A percentile compares a stretch with the other conserved stretches of the same genome.
Conservation (phyloP, 2,888 invertebrate genomes). For the Drepana falcataria region DNA sequence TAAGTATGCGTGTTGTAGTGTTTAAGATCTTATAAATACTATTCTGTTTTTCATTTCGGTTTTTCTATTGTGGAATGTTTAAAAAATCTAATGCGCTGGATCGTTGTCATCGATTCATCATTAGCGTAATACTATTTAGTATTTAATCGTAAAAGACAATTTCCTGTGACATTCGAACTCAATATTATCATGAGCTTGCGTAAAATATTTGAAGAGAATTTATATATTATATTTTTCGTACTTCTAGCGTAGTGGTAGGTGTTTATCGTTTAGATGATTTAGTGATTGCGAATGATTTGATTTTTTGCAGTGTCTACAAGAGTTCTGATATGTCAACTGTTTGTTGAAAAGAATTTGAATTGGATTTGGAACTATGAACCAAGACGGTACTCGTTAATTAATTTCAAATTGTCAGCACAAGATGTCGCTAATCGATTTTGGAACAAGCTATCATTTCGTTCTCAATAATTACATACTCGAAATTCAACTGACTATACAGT, state of each 20-base stretch:
- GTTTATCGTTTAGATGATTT: constrained; percentile 24
- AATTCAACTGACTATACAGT: too few relatives aligned
- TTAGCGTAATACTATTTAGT: constrained; percentile 41
- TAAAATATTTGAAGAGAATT: constrained; percentile 51
- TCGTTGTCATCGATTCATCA: constrained; percentile 37
- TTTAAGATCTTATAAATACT: constrained; percentile 31
- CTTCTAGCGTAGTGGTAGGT: constrained; percentile 60
- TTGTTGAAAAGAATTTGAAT: too few relatives aligned
- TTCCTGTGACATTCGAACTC: constrained; percentile 54
- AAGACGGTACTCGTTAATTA: too few relatives aligned
- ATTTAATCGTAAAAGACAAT: constrained; percentile 71
- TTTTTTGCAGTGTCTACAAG: constrained; percentile 2
- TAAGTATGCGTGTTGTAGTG: constrained; percentile 58
- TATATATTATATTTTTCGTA: constrained; percentile 73
- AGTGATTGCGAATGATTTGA: constrained; percentile 13
- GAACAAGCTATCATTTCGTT: too few relatives aligned
- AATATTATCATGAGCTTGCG: constrained; percentile 73
- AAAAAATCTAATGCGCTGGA: constrained; percentile 30
- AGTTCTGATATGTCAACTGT: too few relatives aligned
- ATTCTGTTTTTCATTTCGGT: constrained; percentile 27
- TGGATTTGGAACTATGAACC: too few relatives aligned
- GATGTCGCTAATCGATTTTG: too few relatives aligned
- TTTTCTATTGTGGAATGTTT: constrained; percentile 47
- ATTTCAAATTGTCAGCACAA: too few relatives aligned
- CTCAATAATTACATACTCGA: too few relatives aligned